Percentiles rank a stretch among this genome's conserved stretches.
phyloP scores from a whole-genome alignment of 2,888 invertebrate species.

The Bimastos eiseni region DNA sequence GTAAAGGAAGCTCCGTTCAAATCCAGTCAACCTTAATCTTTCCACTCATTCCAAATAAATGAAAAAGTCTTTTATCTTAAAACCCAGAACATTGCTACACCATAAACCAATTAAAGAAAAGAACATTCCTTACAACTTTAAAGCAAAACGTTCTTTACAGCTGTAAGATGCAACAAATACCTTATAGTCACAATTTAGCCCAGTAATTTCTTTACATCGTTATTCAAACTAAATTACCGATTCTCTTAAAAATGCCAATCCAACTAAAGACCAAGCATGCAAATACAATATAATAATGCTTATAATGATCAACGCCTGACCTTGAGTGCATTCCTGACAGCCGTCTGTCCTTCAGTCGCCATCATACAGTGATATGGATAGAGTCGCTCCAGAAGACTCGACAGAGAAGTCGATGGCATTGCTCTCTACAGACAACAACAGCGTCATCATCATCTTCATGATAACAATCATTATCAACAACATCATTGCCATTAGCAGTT shows the following conservation, averaged over 20 bases:
- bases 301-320: slow-evolving; percentile 43
- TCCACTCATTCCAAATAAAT: neutral
- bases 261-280: neutral
- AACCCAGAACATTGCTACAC: neutral
- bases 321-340: slow-evolving; percentile 73
- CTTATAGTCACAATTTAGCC: neutral
- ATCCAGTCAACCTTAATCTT: neutral
- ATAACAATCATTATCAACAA: slow-evolving; percentile 9
- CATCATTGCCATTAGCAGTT: neutral
- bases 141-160: too few relatives aligned
- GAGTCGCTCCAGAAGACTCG: slow-evolving; percentile 74
- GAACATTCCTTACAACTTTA: too few relatives aligned
- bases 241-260: neutral
- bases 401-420: slow-evolving; percentile 71
- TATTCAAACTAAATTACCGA: neutral
- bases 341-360: slow-evolving; percentile 74
- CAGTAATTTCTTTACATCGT: neutral
- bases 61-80: neutral
- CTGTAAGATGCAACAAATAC: too few relatives aligned
- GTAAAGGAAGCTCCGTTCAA: neutral
- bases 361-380: slow-evolving; percentile 84
- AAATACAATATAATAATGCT: neutral
- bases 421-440: slow-evolving; percentile 68
- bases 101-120: neutral
- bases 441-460: neutral